Evolutionary conservation across 1,140 invertebrate genomes (phyloP).

Genomic region (Vanessa tameamea): DNA sequence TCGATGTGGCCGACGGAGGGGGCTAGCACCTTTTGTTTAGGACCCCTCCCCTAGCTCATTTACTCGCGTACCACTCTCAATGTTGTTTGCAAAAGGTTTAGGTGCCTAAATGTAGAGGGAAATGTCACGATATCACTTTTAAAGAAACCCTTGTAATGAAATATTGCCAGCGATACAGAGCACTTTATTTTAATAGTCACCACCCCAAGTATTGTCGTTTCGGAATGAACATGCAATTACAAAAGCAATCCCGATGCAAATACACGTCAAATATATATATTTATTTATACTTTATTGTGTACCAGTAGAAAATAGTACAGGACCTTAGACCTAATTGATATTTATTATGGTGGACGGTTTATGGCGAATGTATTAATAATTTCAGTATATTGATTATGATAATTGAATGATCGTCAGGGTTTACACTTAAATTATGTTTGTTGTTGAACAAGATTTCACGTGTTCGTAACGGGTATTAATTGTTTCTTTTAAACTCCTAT

Average conservation of each 20-base stretch:
- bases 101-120: conserved; percentile 75
- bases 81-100: conserved; percentile 78
- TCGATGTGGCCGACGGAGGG: conserved; percentile 58
- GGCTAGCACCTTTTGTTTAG: conserved; percentile 77
- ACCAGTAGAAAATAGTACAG: no score
- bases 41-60: conserved; percentile 70
- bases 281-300: no score
- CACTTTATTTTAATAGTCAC: conserved; percentile 24
- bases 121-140: conserved; percentile 78
- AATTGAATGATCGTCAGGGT: no score
- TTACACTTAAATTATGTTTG: no score
- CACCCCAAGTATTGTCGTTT: conserved; percentile 3
- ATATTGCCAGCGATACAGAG: conserved; percentile 38
- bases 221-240: conserved; percentile 7
- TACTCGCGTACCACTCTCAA: conserved; percentile 68
- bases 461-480: no score
- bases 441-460: no score
- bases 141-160: conserved; percentile 44
- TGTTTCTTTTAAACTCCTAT: no score
- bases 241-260: conserved; percentile 10
- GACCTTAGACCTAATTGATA: no score
- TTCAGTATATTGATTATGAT: no score
- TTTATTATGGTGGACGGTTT: no score
- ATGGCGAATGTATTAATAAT: no score
- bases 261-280: not conserved